Evolutionary conservation across 2,888 invertebrate species (phyloP), one percentile per base, ranked within the genome.

Genomic region (Lasioglossum vierecki): DNA sequence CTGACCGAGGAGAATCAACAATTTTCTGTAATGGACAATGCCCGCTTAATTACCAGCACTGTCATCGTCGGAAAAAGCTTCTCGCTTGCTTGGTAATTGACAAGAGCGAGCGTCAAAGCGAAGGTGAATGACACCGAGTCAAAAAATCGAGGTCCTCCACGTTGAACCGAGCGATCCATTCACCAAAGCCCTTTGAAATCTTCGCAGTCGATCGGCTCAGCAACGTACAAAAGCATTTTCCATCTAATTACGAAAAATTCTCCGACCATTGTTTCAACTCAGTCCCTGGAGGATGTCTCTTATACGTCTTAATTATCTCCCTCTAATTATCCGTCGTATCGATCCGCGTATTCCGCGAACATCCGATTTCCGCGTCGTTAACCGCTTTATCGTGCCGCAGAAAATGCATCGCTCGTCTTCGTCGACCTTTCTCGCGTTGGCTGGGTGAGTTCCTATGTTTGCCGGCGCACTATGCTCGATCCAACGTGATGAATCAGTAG

Each of bases 351-450:
- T 68, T 60, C 35, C 35, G 71, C 76, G 60, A 49, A 74, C 80
- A 72, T 78, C 80, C 79, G 49, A 80, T 72, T 86, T 83, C 80
- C 81, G 26, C 72, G 76, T 86, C 84, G 84, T 89, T 88, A 84
- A 82, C 70, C 82, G 70, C 70, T 80, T 83, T 76, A 80, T 78
- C 72, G 77, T 39, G 66, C n/a, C 35, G 53, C 15, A 66, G 35
- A 70, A 81, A 76, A 75, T 63, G n/a, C 39, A 35, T 66, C 66
- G n/a, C 57, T 66, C 35, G 8, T 18, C 66, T 35, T 66, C 35
- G 3, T 18, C 57, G 57, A n/a, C n/a, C 11, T n/a, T 57, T 11
- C 3, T 57, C 57, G 11, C 57, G n/a, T 57, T 57, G 11, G 2
- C 49, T 3, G 4, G n/a, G n/a, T 4, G 57, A 57, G n/a, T 11